These are phyloP conservation scores for Galerucella pusilla DNA, from an alignment of 2,888 invertebrate genomes.

Conservation along the genomic window DNA sequence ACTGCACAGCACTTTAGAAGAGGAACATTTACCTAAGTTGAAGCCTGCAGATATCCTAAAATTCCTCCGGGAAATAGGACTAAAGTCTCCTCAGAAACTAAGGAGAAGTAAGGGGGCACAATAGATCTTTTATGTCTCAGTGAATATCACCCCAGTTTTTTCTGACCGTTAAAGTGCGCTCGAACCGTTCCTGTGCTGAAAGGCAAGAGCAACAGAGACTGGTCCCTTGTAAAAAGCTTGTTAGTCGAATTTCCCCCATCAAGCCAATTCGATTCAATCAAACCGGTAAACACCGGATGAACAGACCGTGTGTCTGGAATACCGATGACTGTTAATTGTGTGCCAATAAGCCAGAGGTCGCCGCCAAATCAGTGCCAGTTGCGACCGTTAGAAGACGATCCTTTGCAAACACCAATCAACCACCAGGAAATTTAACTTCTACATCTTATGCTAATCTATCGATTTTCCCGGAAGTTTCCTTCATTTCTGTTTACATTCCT, in stretches of 20 bases:
- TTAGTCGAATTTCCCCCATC: constrained; percentile 49
- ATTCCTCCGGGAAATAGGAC: no score
- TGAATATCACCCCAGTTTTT: not conserved
- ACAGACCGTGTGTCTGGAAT: constrained; percentile 52
- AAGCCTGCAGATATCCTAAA: no score
- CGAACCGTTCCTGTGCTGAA: constrained; percentile 3
- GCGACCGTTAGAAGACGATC: constrained; percentile 60
- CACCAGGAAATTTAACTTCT: constrained; percentile 39
- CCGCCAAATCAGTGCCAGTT: constrained; percentile 43
- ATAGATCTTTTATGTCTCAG: no score
- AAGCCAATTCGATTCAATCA: constrained; percentile 60
- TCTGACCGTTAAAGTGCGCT: not conserved
- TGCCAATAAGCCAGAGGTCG: constrained; percentile 61
- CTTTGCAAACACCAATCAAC: constrained; percentile 64
- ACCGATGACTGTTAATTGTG: constrained; percentile 65
- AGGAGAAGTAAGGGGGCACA: no score
- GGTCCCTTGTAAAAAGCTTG: constrained; percentile 52
- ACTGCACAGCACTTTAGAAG: no score
- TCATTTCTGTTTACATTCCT: constrained; percentile 20
- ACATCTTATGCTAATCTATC: constrained; percentile 43
- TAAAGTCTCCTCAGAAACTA: no score
- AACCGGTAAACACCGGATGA: constrained; percentile 61
- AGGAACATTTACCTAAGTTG: no score
- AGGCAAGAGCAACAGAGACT: constrained; percentile 35
- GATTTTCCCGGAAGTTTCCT: constrained; percentile 31